Evolutionary conservation across 1,140 invertebrate species (phyloP).

Genomic region (Gryon sp.): DNA sequence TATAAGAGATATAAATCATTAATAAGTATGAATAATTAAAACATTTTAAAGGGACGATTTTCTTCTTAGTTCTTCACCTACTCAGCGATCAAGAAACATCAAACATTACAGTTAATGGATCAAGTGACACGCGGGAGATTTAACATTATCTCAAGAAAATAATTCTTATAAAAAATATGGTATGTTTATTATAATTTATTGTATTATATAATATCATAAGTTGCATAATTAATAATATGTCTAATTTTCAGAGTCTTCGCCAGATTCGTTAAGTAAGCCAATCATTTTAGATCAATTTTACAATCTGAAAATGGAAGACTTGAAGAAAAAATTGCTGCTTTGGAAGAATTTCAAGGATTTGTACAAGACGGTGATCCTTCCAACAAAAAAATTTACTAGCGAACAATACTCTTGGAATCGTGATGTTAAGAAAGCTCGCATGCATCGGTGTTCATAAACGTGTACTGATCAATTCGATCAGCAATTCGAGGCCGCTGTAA

Average conservation of each 20-base stretch:
- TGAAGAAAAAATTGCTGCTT: conserved; percentile 69
- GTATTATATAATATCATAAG: neutral
- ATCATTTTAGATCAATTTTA: conserved; percentile 73
- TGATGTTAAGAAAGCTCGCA: conserved; percentile 73
- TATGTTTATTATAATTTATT: conserved; percentile 37
- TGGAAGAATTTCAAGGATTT: conserved; percentile 76
- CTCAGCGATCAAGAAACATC: conserved; percentile 73
- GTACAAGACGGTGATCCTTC: conserved; percentile 73
- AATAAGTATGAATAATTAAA: conserved; percentile 12
- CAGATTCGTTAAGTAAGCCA: conserved; percentile 72
- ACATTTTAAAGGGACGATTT: conserved; percentile 72
- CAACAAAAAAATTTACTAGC: conserved; percentile 75
- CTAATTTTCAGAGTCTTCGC: conserved; percentile 65
- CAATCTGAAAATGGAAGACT: conserved; percentile 67
- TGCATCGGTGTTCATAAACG: conserved; percentile 70
- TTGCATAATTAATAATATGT: conserved; percentile 3
- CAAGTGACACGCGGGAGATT: conserved; percentile 76
- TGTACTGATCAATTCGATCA: conserved; percentile 72
- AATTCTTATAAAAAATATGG: conserved; percentile 77
- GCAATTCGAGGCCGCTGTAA: conserved; percentile 69
- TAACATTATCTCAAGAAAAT: conserved; percentile 77
- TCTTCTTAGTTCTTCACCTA: conserved; percentile 79
- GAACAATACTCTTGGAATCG: conserved; percentile 71
- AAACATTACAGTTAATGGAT: conserved; percentile 75
- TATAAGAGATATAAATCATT: too few species aligned